Conservation (phyloP, 2,113 vertebrate genomes). For the Potamarius usumacintae region DNA sequence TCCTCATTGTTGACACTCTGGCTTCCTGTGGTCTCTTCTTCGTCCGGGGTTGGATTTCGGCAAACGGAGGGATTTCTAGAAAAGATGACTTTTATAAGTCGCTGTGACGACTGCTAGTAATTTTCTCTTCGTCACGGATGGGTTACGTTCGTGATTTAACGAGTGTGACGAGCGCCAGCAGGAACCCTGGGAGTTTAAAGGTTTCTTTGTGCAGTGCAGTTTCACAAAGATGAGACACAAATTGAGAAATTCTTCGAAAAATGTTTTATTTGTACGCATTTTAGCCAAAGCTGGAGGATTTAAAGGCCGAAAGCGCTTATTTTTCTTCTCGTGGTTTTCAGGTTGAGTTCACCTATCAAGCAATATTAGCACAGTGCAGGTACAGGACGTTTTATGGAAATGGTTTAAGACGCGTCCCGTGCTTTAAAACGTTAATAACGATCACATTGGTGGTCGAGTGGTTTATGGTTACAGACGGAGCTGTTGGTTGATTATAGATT, state of each 20-base stretch:
- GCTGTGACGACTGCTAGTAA: too few species aligned
- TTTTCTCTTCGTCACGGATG: too few species aligned
- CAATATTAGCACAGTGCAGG: neutral
- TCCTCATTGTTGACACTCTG: too few species aligned
- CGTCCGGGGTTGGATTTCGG: too few species aligned
- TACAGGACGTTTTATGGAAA: neutral
- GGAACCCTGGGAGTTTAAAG: neutral
- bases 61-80: too few species aligned
- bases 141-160: too few species aligned
- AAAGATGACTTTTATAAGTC: too few species aligned
- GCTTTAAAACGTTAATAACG: neutral
- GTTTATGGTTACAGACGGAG: neutral
- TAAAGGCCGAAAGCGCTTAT: neutral
- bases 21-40: too few species aligned
- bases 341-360: neutral
- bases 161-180: too few species aligned
- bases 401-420: neutral
- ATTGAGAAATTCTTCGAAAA: neutral
- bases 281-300: neutral
- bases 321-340: too few species aligned
- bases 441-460: neutral
- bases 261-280: neutral
- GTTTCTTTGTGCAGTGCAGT: neutral
- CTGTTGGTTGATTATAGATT: neutral
- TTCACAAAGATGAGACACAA: neutral